These are phyloP conservation scores for Drosophila mulleri DNA, from an alignment of 2,888 invertebrate species.

Conservation along the genomic window DNA sequence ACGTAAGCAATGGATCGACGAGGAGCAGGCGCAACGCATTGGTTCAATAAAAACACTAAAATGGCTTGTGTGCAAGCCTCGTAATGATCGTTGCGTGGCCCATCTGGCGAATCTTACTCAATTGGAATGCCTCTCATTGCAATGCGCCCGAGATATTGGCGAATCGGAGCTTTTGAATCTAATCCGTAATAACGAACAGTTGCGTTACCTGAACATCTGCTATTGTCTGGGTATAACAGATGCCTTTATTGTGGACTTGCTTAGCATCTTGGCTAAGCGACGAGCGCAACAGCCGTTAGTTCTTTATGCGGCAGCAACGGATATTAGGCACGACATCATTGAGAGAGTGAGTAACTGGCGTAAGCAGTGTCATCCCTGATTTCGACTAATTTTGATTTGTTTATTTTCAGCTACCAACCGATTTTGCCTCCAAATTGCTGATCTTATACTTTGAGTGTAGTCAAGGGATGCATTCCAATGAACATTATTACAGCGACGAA, in stretches of 20 bases:
- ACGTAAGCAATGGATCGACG: slow-evolving; percentile 67
- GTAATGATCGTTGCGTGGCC: slow-evolving; percentile 56
- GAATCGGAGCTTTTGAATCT: slow-evolving; percentile 51
- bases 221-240: slow-evolving; percentile 66
- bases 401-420: slow-evolving; percentile 47
- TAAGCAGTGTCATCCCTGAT: background rate
- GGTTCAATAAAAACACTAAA: slow-evolving; percentile 47
- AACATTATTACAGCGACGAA: slow-evolving; percentile 64
- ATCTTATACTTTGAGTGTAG: slow-evolving; percentile 64
- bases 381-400: background rate
- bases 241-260: slow-evolving; percentile 52
- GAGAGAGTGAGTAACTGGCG: slow-evolving; percentile 52
- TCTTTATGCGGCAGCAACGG: slow-evolving; percentile 67
- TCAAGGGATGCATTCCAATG: slow-evolving; percentile 55
- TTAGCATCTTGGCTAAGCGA: slow-evolving; percentile 47
- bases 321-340: slow-evolving; percentile 64
- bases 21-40: slow-evolving; percentile 61
- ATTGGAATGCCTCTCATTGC: slow-evolving; percentile 62
- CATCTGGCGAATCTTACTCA: slow-evolving; percentile 47
- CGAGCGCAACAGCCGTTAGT: slow-evolving; percentile 47
- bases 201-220: slow-evolving; percentile 65
- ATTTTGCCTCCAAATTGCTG: slow-evolving; percentile 58
- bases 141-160: slow-evolving; percentile 63
- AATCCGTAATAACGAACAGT: slow-evolving; percentile 55
- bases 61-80: slow-evolving; percentile 67